Percentiles rank a stretch among this genome's conserved stretches.
These are phyloP conservation scores for Sterrhoptilus dennistouni DNA, from an alignment of 2,113 vertebrate species.

Conservation along the genomic window DNA sequence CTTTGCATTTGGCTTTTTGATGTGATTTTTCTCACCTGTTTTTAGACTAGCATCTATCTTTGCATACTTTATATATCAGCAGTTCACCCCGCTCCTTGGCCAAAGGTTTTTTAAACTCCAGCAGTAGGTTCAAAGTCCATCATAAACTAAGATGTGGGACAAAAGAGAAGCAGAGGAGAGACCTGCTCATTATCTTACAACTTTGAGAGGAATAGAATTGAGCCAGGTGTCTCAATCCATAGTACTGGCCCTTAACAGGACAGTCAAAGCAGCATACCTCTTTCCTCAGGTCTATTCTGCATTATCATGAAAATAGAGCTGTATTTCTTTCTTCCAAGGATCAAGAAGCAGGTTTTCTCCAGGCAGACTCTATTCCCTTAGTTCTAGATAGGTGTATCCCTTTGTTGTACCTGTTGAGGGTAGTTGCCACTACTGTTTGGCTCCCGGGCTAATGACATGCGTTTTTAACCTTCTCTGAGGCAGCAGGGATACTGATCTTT, in stretches of 20 bases:
- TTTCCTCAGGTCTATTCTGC: background rate
- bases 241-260: background rate
- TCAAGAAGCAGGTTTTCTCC: background rate
- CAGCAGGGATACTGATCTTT: background rate
- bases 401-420: background rate
- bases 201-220: background rate
- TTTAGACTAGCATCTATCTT: background rate
- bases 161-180: background rate
- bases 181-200: background rate
- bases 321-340: background rate
- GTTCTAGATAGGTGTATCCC: background rate
- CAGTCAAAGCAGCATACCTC: background rate
- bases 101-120: background rate
- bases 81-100: background rate
- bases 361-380: background rate
- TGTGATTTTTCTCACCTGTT: background rate
- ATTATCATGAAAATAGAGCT: background rate
- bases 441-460: background rate
- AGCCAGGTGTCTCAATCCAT: background rate
- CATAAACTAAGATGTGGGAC: background rate
- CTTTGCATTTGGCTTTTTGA: background rate
- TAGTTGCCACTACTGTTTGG: background rate
- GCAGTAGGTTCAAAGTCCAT: background rate
- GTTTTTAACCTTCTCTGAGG: background rate
- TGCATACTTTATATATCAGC: background rate